Evolutionary conservation across 2,113 vertebrate genomes (phyloP).

Genomic region (Empidonax traillii): DNA sequence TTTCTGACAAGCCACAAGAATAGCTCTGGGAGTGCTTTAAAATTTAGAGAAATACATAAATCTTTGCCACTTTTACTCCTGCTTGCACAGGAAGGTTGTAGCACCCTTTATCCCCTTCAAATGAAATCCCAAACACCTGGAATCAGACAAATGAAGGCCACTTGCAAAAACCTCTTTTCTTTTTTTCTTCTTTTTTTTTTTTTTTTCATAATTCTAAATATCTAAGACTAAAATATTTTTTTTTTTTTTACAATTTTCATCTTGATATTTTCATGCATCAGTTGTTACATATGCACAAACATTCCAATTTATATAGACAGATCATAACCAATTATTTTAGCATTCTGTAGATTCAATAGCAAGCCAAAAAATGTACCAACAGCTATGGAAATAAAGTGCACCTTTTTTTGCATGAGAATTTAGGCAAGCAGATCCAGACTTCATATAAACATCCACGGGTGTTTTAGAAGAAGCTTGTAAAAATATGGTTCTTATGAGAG

Average conservation of each 20-base stretch:
- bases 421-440: neutral
- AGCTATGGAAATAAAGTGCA: neutral
- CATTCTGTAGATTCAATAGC: neutral
- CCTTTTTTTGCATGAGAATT: neutral
- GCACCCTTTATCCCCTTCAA: neutral
- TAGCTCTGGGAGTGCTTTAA: neutral
- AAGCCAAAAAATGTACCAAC: neutral
- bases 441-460: neutral
- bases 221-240: neutral
- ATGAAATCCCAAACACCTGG: neutral
- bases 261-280: neutral
- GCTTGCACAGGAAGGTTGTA: neutral
- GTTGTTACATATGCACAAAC: neutral
- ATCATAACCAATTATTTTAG: neutral
- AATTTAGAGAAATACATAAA: neutral
- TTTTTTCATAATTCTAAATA: neutral
- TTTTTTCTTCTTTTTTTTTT: neutral
- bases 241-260: neutral
- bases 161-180: neutral
- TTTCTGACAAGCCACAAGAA: neutral
- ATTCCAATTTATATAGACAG: neutral
- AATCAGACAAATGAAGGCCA: neutral
- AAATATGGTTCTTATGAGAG: neutral
- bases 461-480: neutral
- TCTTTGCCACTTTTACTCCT: neutral